These are phyloP conservation scores for Mormyrops boulengeri DNA, from an alignment of 2,797 vertebrate genomes.

Conservation along the genomic window DNA sequence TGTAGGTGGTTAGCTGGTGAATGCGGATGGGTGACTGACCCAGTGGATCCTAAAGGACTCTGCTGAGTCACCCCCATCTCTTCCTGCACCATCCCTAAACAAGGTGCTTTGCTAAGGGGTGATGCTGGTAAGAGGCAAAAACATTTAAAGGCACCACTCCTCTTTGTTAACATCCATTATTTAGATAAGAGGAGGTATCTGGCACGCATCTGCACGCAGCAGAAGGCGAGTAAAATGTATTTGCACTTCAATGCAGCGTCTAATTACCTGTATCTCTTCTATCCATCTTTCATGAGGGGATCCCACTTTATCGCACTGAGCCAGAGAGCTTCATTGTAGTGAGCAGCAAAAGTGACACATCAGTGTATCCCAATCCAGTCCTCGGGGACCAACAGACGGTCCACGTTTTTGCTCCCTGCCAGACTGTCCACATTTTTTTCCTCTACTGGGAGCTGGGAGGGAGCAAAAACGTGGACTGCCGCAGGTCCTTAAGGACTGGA, in stretches of 20 bases:
- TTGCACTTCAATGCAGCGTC: neutral
- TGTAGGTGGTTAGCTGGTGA: neutral
- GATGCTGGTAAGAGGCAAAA: neutral
- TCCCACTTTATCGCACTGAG: neutral
- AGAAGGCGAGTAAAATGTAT: neutral
- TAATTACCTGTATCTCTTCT: neutral
- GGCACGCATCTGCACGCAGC: neutral
- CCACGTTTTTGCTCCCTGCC: neutral
- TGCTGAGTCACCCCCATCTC: neutral
- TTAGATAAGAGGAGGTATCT: neutral
- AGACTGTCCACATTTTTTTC: neutral
- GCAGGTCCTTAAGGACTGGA: neutral
- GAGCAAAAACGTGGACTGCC: neutral
- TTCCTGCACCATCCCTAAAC: neutral
- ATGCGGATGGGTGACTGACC: neutral
- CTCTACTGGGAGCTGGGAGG: neutral
- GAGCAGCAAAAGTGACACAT: neutral
- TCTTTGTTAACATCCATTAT: conserved; percentile 8
- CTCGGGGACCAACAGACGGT: neutral
- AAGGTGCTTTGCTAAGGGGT: neutral
- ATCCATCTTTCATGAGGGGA: neutral
- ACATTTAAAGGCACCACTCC: neutral
- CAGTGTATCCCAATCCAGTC: neutral
- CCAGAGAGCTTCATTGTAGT: neutral
- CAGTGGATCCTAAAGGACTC: neutral